Evolutionary conservation across 1,140 invertebrate genomes (phyloP), one percentile per base, ranked within the genome.

Genomic region (Aradophagus sp.): DNA sequence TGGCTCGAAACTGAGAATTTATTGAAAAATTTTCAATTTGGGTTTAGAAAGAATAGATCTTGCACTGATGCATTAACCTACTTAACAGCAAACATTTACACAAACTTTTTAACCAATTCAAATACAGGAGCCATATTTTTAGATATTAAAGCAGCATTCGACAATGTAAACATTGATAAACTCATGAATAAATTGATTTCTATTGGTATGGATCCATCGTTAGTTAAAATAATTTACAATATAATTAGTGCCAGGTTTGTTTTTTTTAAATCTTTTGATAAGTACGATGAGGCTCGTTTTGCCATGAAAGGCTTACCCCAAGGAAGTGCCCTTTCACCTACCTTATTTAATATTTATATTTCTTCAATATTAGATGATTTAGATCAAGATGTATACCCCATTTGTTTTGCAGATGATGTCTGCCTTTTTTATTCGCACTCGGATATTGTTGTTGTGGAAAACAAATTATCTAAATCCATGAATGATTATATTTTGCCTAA

Each of bases 311-410:
- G 53, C 1, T n/a, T 66, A 3, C 47, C 53, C 0, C 68, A 66
- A 26, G 53, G 61, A 0, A 44, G 39, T 26, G 61, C 55, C 12
- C 31, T 63, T 1, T 55, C 52, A 5, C 52, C 52, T 2, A 44
- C 34, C 1, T 10, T 71, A 8, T 72, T 55, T 12, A 41, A 55
- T 34, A 31, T 55, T 7, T 38, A 31, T 12, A 32, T 31, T 6
- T 0, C 2, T 1, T 8, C 11, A 13, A 10, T 17, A 8, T 47
- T 47, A 17, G 8, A 19, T 7, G 8, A 47, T 20, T n/a, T 34
- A 1, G 8, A 27, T 15, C 8, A 5, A 8, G 11, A 1, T 4
- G 6, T 29, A 1, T 2, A 14, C 1, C 6, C 27, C 2, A 32
- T 55, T 15, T 14, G 38, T 14, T 55, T 41, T 20, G 50, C 50